Evolutionary conservation across 2,797 vertebrate species (phyloP), one percentile per base, ranked within the genome.

Genomic region (Galago senegalensis): DNA sequence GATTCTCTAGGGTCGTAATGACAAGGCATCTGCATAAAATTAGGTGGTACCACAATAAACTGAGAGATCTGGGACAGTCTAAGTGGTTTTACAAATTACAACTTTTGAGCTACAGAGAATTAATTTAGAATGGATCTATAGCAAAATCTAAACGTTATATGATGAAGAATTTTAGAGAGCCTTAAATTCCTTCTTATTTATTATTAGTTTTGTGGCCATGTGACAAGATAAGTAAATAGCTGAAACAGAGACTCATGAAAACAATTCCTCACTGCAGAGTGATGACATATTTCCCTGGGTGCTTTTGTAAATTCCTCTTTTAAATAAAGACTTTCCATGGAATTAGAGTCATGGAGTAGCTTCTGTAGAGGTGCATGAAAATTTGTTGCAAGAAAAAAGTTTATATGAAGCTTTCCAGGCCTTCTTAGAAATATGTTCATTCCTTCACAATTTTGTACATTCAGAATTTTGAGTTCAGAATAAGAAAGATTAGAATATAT

Each of bases 121-220:
- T 81, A 70, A 85, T 67, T 65, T 90, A 37, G 34, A 81, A 76
- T 16, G 21, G 4, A 67, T 20, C 25, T 20, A 53, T 34, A 65
- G 49, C 63, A 69, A 27, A 88, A 40, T 23, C 49, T 6, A 58
- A 76, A 85, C 40, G 40, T 37, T 63, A 56, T 56, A 5, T 40
- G 73, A 83, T 63, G 60, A 93, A 91, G 43, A 86, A 72, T 94
- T 95, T 96, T 34, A 40, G 14, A 94, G 67, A 93, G 53, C 14
- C 63, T 89, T 95, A 61, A 76, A 76, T 90, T 69, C 76, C 58
- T 93, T 70, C 49, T 80, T 86, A 92, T 43, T 80, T 86, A 92
- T 43, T 92, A 85, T 65, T 92, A 77, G 73, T 87, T 88, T 87
- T 77, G 63, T 93, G 93, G 82, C 93, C 77, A 12, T 29, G 21